These are phyloP conservation scores for Oreochromis mossambicus DNA, from an alignment of 2,797 vertebrate genomes.

Conservation along the genomic window DNA sequence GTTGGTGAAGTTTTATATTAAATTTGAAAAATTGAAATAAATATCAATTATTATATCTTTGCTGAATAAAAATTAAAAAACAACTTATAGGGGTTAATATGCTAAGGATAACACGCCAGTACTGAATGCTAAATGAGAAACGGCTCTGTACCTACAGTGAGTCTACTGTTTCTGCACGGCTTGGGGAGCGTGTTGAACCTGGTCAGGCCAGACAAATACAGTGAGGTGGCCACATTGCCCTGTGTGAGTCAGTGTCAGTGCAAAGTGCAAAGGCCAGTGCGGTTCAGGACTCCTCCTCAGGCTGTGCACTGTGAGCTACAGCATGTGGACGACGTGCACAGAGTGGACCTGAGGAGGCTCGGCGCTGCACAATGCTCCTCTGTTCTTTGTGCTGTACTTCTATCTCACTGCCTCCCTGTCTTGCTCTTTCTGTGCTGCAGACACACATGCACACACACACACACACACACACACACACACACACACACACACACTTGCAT, in stretches of 20 bases:
- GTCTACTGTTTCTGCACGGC: neutral
- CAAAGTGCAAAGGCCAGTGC: slow-evolving; percentile 54
- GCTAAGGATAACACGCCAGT: neutral
- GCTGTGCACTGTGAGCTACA: slow-evolving; percentile 34
- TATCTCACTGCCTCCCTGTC: slow-evolving; percentile 31
- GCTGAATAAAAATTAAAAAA: neutral
- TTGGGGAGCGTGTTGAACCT: slow-evolving; percentile 18
- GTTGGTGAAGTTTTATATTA: neutral
- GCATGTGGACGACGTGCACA: slow-evolving; percentile 39
- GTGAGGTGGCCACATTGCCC: slow-evolving; percentile 22
- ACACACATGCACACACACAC: neutral
- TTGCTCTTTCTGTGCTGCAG: slow-evolving; percentile 25
- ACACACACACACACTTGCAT: slow-evolving; percentile 20
- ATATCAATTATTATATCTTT: neutral
- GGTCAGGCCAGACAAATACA: slow-evolving; percentile 25
- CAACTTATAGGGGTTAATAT: neutral
- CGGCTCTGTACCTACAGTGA: neutral
- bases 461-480: neutral
- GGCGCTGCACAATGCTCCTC: slow-evolving; percentile 66
- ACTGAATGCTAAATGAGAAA: neutral
- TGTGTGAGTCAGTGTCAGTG: slow-evolving; percentile 40
- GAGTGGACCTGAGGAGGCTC: slow-evolving; percentile 40
- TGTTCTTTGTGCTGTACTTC: slow-evolving; percentile 66
- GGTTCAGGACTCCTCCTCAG: slow-evolving; percentile 53
- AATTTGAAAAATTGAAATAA: neutral